Evolutionary conservation across 2,113 vertebrate genomes (phyloP), one percentile per base, ranked within the genome.

Genomic region (Catharus minimus): DNA sequence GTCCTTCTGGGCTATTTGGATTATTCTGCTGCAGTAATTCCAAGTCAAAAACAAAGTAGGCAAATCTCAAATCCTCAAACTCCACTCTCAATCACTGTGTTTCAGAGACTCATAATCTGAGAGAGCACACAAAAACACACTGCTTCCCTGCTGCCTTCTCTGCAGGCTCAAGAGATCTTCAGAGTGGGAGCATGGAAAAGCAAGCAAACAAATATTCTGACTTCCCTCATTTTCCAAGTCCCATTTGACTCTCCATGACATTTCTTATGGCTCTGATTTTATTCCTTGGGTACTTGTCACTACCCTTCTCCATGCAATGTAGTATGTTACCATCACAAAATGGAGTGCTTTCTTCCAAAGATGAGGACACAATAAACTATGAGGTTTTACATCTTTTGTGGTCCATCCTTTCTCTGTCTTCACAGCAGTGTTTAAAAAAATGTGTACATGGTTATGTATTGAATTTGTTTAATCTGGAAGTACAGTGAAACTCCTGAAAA

Each of bases 151-250:
- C 27, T 85, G 24, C 22, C 21, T 52, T 13, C 11, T 80, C 22
- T 49, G 26, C 22, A 52, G 17, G 19, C 21, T 52, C 12, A 2
- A 13, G 19, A 62, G 9, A 21, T 64, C 27, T 67, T 60, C 39
- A 47, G 23, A 71, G 10, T 7, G 12, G 15, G 47, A 62, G 4
- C 11, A 13, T 16, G 21, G 19, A 71, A 53, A 82, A 19, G 5
- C 9, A 60, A 53, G 24, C 2, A 2, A 36, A 53, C 0, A 0
- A 39, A 67, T 87, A 67, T 33, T 58, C 17, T 38, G 20, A 30
- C 47, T 38, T 73, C 21, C 24, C 73, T 57, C 0, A 15, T 69
- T 81, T 86, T 74, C 27, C 5, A 5, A 60, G 27, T 6, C 4
- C 12, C 6, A 2, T 79, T 58, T 82, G 61, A 64, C 28, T 75